Conservation (phyloP, 2,797 vertebrate genomes). For the Labroides dimidiatus region DNA sequence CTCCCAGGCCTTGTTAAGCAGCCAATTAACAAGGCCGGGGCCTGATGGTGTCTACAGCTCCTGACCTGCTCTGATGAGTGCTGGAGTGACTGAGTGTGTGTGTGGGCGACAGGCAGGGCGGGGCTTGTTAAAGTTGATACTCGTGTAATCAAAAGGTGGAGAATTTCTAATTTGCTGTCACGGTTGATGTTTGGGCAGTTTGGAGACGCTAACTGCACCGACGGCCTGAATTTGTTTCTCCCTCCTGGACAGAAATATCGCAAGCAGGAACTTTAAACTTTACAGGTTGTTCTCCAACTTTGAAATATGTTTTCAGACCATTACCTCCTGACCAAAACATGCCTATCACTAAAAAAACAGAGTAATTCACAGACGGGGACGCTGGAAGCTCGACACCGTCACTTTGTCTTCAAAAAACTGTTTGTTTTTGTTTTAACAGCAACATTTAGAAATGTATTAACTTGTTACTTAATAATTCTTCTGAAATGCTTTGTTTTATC, state of each 20-base stretch:
- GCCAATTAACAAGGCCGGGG: constrained; percentile 77
- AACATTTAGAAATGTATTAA: accelerated
- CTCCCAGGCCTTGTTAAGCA: constrained; percentile 76
- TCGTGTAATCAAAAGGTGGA: constrained; percentile 66
- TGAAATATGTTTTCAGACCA: no score
- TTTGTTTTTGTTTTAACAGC: no score
- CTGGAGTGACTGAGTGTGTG: constrained; percentile 43
- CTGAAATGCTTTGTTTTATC: no score
- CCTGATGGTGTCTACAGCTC: constrained; percentile 56
- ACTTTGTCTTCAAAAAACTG: no score
- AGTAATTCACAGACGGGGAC: no score
- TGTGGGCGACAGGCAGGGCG: neutral
- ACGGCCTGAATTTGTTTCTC: constrained; percentile 3
- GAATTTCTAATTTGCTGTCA: constrained; percentile 62
- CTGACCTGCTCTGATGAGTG: constrained; percentile 68
- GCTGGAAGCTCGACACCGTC: no score
- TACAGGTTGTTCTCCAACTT: neutral
- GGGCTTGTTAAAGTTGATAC: constrained; percentile 54
- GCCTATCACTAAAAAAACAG: no score
- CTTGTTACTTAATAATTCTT: no score
- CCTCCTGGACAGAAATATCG: constrained; percentile 16
- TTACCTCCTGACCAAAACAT: no score
- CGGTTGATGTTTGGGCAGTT: constrained; percentile 34
- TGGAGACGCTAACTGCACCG: constrained; percentile 39
- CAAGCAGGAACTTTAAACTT: constrained; percentile 24